Evolutionary conservation across 2,888 invertebrate species (phyloP), one percentile per base, ranked within the genome.

Genomic region (Mimumesa dahlbomi): DNA sequence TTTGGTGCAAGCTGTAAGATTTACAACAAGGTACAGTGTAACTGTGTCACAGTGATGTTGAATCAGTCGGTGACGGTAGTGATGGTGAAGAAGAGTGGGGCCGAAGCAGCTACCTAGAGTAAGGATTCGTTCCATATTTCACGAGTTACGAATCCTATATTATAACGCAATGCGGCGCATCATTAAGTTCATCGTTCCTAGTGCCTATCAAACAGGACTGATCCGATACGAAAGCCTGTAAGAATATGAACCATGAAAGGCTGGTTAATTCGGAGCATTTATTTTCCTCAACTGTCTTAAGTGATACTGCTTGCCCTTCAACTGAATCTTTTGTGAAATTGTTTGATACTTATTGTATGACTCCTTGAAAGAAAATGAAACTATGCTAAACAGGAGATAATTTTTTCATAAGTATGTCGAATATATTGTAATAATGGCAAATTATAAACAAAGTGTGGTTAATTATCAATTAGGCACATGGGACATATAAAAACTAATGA

Each of bases 1-100:
- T 89, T 88, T 86, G 85, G 87, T 86, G 85, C 85, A 88, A 85
- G 79, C 80, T 84, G 77, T 67, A 83, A 86, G 89, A 89, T 88
- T 88, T 87, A 88, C 87, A 85, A 79, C 84, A 82, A 84, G 82
- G 83, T 84, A 86, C 83, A 83, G 75, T 82, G 85, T 79, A 85
- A 87, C 84, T 84, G 82, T 86, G 87, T 85, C 86, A 86, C 84
- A 85, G 70, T 69, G 70, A 65, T 73, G 72, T 73, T 54, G 72
- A 70, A 70, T 72, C 72, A 46, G 64, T 56, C 64, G 59, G 70
- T 59, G 71, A 69, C 58, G 71, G 71, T 74, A 68, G 64, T 56
- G 64, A 63, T 59, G 59, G 49, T 61, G 67, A 61, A 71, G 75
- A 69, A 73, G 75, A 81, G 75, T 66, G 73, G 72, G 73, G 62